These are phyloP conservation scores for Formica aserva DNA, from an alignment of 2,888 invertebrate genomes.

Conservation along the genomic window DNA sequence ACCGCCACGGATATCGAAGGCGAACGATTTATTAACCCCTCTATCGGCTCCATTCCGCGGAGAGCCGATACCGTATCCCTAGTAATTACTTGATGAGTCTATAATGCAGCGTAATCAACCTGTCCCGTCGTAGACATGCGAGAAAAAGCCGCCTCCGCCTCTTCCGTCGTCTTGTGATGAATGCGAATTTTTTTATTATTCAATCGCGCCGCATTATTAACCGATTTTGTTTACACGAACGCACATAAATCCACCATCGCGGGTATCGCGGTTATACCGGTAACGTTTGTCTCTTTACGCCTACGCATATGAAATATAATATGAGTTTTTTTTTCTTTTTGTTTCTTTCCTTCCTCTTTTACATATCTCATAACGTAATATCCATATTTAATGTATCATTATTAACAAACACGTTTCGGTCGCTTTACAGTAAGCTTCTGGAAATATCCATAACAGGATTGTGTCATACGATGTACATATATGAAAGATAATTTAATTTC, in stretches of 20 bases:
- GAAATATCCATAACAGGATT: background rate
- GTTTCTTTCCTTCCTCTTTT: background rate
- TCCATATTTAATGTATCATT: conserved; percentile 43
- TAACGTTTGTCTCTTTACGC: background rate
- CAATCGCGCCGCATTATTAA: conserved; percentile 38
- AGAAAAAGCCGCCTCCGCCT: conserved; percentile 5
- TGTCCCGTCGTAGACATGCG: conserved; percentile 24
- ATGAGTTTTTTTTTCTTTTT: background rate
- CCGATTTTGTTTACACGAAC: conserved; percentile 22
- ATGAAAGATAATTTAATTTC: conserved; percentile 14
- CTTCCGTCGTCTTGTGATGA: conserved; percentile 28
- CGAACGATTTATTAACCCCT: conserved; percentile 64
- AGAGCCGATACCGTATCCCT: conserved; percentile 60
- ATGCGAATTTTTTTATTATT: conserved; percentile 66
- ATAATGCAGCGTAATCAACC: conserved; percentile 66
- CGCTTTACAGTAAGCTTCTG: background rate
- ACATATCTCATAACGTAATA: conserved; percentile 22
- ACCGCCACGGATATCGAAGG: conserved; percentile 56
- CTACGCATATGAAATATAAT: background rate
- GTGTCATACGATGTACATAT: background rate
- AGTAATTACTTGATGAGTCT: conserved; percentile 70
- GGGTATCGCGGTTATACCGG: background rate
- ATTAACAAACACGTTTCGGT: conserved; percentile 11
- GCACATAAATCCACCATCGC: conserved; percentile 30
- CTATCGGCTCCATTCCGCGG: conserved; percentile 40